A percentile compares a stretch with the other conserved stretches of the same genome.
phyloP scores from a whole-genome alignment of 2,113 vertebrate species.

The Calonectris borealis region DNA sequence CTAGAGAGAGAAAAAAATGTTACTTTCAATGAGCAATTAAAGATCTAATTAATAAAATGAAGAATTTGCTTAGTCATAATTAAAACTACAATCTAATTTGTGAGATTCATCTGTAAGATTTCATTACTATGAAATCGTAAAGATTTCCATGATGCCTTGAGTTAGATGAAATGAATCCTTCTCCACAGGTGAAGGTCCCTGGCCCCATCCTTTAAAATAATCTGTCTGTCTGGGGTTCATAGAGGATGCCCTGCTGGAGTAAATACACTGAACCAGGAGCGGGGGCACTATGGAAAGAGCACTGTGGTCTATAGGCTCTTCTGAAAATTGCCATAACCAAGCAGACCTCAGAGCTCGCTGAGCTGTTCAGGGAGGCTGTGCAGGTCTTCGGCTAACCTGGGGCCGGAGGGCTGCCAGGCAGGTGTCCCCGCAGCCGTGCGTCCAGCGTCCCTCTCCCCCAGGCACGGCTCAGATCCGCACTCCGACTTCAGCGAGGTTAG shows the following conservation, averaged over 20 bases:
- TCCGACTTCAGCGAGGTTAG: rapidly evolving
- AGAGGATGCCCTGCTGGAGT: neutral
- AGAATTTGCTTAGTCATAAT: constrained; percentile 28
- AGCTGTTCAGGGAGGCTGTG: neutral
- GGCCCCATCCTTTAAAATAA: neutral
- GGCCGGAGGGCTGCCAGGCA: neutral
- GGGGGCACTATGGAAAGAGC: neutral
- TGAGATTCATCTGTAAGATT: neutral
- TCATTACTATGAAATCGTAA: neutral
- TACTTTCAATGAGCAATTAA: constrained; percentile 23
- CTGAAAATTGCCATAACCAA: neutral
- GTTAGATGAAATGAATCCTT: neutral
- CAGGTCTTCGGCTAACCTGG: neutral
- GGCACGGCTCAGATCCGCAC: neutral
- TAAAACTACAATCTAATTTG: neutral
- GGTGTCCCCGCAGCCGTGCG: rapidly evolving
- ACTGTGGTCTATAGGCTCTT: neutral
- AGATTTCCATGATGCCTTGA: neutral
- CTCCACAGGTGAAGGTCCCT: neutral
- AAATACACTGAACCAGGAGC: neutral
- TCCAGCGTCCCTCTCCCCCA: neutral
- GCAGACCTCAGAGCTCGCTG: neutral
- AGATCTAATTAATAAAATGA: constrained; percentile 17
- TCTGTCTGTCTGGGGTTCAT: neutral
- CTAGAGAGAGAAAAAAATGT: neutral